Conservation (phyloP, 2,113 vertebrate genomes). For the Austrofundulus limnaeus region DNA sequence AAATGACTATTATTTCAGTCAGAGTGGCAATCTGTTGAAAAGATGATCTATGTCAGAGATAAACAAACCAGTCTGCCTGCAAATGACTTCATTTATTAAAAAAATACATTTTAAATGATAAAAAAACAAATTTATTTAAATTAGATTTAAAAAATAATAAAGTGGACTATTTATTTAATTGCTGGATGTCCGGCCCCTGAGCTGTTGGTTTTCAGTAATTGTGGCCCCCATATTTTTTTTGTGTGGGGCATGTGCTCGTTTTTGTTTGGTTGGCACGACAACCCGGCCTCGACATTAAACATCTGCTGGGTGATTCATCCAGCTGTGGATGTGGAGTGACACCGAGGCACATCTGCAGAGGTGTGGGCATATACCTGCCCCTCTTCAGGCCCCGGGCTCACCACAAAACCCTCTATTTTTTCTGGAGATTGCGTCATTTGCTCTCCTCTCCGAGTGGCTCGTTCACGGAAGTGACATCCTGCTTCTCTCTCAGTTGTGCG, state of each 20-base stretch:
- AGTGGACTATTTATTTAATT: too few relatives aligned
- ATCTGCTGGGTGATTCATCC: constrained; percentile 79
- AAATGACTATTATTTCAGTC: too few relatives aligned
- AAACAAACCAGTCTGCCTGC: too few relatives aligned
- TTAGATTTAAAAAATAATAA: too few relatives aligned
- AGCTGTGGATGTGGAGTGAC: constrained; percentile 69
- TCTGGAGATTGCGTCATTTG: constrained; percentile 66
- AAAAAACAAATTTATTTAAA: too few relatives aligned
- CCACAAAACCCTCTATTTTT: constrained; percentile 57
- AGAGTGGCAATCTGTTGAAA: too few relatives aligned
- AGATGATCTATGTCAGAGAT: too few relatives aligned
- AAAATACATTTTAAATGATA: too few relatives aligned
- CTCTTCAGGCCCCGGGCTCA: constrained; percentile 53
- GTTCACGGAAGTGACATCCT: constrained; percentile 73
- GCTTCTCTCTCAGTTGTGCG: constrained; percentile 47
- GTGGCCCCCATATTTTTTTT: too few relatives aligned
- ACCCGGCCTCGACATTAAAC: constrained; percentile 73
- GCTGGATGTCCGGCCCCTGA: too few relatives aligned
- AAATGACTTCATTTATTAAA: too few relatives aligned
- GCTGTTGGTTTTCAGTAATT: too few relatives aligned
- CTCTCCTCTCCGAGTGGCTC: constrained; percentile 46
- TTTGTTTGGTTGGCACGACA: constrained; percentile 64
- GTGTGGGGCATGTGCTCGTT: constrained; percentile 19
- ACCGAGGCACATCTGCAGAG: constrained; percentile 72
- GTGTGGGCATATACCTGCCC: constrained; percentile 59